Percentiles rank a stretch among this genome's conserved stretches.
These are phyloP conservation scores for Apostichopus californicus DNA, from an alignment of 35 echinoderm and acorn worm species.

Conservation along the genomic window DNA sequence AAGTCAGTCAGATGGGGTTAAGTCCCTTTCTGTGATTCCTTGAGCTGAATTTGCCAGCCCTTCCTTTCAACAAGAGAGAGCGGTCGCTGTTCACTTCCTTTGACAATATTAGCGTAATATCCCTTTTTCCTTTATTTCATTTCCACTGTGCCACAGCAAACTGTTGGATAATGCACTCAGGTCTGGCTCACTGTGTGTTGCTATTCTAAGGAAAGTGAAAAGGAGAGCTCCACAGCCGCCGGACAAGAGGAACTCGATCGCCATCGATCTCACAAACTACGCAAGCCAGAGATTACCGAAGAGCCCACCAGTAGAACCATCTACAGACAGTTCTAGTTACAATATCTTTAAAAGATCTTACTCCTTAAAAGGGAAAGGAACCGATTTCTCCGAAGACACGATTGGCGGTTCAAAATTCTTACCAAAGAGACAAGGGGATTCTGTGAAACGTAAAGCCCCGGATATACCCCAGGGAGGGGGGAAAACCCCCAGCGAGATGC, in stretches of 20 bases:
- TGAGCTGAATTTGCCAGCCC: background rate
- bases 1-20: background rate
- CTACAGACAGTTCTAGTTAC: background rate
- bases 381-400: slow-evolving; percentile 14
- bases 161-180: slow-evolving; percentile 52
- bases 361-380: slow-evolving; percentile 42
- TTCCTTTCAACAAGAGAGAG: slow-evolving; percentile 1
- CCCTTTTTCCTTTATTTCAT: slow-evolving; percentile 41
- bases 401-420: background rate
- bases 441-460: slow-evolving; percentile 51
- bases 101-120: slow-evolving; percentile 11
- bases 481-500: slow-evolving; percentile 7
- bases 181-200: slow-evolving; percentile 44
- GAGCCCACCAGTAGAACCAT: background rate
- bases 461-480: slow-evolving; percentile 13
- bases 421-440: slow-evolving; percentile 18
- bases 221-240: slow-evolving; percentile 30
- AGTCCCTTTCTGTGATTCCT: background rate
- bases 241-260: slow-evolving; percentile 28
- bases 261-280: background rate
- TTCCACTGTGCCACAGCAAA: slow-evolving; percentile 34
- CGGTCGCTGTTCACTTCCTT: background rate
- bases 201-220: slow-evolving; percentile 43
- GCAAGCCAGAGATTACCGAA: background rate
- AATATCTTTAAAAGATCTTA: slow-evolving; percentile 21